Evolutionary conservation across 2,888 invertebrate genomes (phyloP), one percentile per base, ranked within the genome.

Genomic region (Eustalomyia histrio): DNA sequence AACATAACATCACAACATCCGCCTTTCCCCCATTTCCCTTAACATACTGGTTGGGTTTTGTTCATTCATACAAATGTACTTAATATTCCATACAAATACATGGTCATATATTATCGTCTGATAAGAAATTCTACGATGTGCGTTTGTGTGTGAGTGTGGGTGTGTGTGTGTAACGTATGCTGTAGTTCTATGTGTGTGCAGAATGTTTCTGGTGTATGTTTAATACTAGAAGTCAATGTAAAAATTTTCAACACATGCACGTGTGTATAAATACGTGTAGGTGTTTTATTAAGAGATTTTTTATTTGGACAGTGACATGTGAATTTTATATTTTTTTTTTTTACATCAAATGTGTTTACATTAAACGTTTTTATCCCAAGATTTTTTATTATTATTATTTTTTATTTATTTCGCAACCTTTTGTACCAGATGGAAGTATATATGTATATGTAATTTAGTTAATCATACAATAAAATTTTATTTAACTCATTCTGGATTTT

Each of bases 241-340:
- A 50, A n/a, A 60, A 55, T 12, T 67, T 57, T 57, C 47, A 52
- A 55, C 50, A 39, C 52, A 43, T 16, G 18, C 24, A 72, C 61
- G 33, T 67, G 3, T 65, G 1, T n/a, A 65, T 52, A 50, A 65
- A 65, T 29, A 72, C 67, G 72, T 76, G 75, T 57, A 68, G 68
- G 67, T 68, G 47, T 73, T 80, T 76, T 76, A 73, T 68, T 80
- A 76, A 63, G 53, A 69, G 64, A 74, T 73, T 73, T 80, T 72
- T 64, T 76, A 14, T 60, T 43, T 58, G 55, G 68, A 69, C 73
- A 76, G 76, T 76, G 80, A 76, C 73, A 76, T 76, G 80, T 68
- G 68, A 68, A 73, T 76, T 72, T 55, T 53, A 35, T 52, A 60
- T 76, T n/a, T 74, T 29, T n/a, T 74, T 29, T 12, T 16, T 1